phyloP scores from a whole-genome alignment of 2,113 vertebrate species.

The Psephotus haematonotus region DNA sequence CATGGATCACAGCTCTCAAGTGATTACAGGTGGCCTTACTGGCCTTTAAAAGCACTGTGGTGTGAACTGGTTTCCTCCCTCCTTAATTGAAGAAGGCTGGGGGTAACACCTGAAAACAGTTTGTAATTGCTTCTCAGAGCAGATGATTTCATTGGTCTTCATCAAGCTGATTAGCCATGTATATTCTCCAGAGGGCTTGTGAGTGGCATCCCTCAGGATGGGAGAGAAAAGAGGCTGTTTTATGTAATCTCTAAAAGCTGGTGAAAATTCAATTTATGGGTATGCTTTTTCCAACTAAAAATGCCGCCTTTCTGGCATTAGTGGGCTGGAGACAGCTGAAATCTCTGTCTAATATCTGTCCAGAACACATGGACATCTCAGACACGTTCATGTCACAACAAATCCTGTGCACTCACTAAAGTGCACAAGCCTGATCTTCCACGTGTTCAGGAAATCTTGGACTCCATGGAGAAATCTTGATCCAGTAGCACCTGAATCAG shows the following conservation, averaged over 20 bases:
- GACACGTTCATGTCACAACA: not conserved
- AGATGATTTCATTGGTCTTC: not conserved
- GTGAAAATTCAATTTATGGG: not conserved
- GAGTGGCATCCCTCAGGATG: not conserved
- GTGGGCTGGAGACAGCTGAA: not conserved
- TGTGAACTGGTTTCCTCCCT: not conserved
- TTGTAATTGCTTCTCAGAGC: not conserved
- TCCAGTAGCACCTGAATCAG: not conserved
- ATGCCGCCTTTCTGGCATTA: not conserved
- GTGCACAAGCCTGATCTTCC: not conserved
- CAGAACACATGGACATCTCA: not conserved
- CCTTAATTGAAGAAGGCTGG: not conserved
- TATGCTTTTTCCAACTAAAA: not conserved
- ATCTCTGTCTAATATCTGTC: not conserved
- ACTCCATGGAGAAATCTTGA: not conserved
- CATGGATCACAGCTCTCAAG: rapidly evolving
- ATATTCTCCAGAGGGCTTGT: not conserved
- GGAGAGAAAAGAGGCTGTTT: not conserved
- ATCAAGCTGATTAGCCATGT: not conserved
- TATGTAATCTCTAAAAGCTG: not conserved
- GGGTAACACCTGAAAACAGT: not conserved
- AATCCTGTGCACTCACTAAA: not conserved
- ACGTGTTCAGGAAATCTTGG: not conserved
- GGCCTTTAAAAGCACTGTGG: not conserved
- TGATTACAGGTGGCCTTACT: rapidly evolving